phyloP scores from a whole-genome alignment of 2,797 vertebrate species.

The Pipistrellus pipistrellus region DNA sequence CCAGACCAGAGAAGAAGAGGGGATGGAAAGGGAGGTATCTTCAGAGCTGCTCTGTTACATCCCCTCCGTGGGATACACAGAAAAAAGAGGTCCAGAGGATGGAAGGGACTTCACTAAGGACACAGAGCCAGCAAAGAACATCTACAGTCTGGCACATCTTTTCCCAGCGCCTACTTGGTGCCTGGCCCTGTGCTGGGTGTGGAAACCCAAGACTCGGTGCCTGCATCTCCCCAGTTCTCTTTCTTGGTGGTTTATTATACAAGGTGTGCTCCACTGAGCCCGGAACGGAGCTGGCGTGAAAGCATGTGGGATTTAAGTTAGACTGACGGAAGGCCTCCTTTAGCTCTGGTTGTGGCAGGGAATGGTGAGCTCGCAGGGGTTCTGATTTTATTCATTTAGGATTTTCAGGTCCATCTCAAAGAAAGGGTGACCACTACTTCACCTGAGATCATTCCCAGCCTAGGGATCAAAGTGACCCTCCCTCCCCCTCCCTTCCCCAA shows the following conservation, averaged over 20 bases:
- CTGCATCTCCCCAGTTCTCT: neutral
- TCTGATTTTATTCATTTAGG: constrained; percentile 1
- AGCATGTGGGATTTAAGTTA: neutral
- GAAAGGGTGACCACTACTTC: neutral
- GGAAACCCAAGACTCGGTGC: neutral
- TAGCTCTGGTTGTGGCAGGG: neutral
- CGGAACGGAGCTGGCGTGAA: neutral
- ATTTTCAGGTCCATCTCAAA: neutral
- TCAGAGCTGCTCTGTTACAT: neutral
- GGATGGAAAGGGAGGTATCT: neutral
- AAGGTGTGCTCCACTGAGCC: neutral
- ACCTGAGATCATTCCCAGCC: neutral
- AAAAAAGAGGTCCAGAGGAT: neutral
- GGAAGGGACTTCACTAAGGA: neutral
- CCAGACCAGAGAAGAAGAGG: neutral
- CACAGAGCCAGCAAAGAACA: neutral
- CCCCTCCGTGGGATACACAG: neutral
- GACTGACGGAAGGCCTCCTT: neutral
- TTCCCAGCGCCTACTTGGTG: neutral
- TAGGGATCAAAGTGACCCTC: neutral
- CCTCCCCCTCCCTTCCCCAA: neutral
- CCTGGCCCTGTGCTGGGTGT: neutral
- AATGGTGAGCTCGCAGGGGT: neutral
- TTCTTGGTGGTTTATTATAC: neutral
- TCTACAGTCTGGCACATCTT: neutral